Percentiles rank a stretch among this genome's conserved stretches.
Conservation (phyloP, 2,797 vertebrate species). For the Neosalanx taihuensis region DNA sequence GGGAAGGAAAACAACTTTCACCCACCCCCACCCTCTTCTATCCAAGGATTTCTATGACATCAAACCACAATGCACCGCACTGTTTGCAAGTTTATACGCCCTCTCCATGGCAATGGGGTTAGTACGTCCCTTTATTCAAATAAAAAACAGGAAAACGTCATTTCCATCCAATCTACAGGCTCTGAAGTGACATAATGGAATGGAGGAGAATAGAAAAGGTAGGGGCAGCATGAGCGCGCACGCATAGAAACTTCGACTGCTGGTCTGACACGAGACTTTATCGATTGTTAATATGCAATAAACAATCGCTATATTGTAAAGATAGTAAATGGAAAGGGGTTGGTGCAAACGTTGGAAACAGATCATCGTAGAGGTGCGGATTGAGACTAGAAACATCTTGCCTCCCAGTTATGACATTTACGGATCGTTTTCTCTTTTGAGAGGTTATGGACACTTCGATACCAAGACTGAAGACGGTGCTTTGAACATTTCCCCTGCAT, state of each 20-base stretch:
- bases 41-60: constrained; percentile 66
- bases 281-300: background rate
- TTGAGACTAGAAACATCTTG: background rate
- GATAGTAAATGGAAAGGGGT: background rate
- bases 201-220: constrained; percentile 72
- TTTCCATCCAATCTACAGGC: constrained; percentile 75
- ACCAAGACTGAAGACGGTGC: constrained; percentile 69
- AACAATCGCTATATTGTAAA: background rate
- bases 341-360: background rate
- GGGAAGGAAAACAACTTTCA: constrained; percentile 1
- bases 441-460: constrained; percentile 2
- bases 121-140: constrained; percentile 65
- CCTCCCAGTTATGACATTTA: background rate
- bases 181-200: constrained; percentile 83
- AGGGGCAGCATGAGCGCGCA: constrained; percentile 54
- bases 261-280: background rate
- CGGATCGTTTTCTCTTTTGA: constrained; percentile 1
- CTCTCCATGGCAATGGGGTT: constrained; percentile 55
- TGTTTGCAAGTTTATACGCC: constrained; percentile 74
- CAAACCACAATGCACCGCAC: constrained; percentile 76
- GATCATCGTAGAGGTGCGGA: background rate
- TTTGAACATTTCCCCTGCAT: constrained; percentile 52
- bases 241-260: constrained; percentile 26
- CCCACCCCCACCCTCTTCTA: background rate
- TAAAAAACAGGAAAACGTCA: constrained; percentile 68